Evolutionary conservation across 1,140 invertebrate species (phyloP).

Genomic region (Ips nitidus): DNA sequence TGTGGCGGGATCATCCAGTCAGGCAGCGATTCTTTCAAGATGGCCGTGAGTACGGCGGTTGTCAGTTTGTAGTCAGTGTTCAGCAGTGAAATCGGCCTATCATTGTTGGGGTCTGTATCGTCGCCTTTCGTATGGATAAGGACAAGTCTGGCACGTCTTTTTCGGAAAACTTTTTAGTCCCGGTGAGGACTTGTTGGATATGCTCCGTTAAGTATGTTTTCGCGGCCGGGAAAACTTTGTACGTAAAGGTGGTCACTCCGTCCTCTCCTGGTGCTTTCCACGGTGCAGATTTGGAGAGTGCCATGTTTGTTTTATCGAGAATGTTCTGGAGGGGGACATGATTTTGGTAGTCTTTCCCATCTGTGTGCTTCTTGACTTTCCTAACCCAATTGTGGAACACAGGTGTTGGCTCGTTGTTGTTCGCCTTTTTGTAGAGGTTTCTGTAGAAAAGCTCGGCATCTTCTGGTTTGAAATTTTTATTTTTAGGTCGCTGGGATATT

Average conservation of each 20-base stretch:
- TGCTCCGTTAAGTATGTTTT: constrained; percentile 25
- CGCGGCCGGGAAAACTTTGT: constrained; percentile 30
- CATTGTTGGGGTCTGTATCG: constrained; percentile 37
- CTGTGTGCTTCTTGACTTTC: constrained; percentile 13
- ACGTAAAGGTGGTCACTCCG: constrained; percentile 26
- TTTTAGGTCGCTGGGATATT: no score
- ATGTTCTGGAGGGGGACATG: constrained; percentile 2
- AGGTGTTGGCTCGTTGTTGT: constrained; percentile 4
- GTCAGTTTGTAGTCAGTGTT: constrained; percentile 40
- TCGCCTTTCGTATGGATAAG: constrained; percentile 36
- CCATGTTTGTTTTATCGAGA: constrained; percentile 9
- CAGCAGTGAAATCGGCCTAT: constrained; percentile 40
- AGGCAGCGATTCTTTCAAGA: constrained; percentile 23
- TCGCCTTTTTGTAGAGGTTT: no score
- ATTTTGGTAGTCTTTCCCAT: constrained; percentile 9
- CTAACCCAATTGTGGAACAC: constrained; percentile 6
- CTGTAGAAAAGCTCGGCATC: no score
- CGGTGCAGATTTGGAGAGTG: constrained; percentile 14
- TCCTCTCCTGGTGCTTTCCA: constrained; percentile 38
- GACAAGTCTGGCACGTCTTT: constrained; percentile 22
- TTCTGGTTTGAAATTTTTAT: no score
- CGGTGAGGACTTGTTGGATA: constrained; percentile 15
- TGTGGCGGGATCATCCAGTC: constrained; percentile 37
- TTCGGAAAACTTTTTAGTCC: constrained; percentile 19
- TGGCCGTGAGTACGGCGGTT: constrained; percentile 30